Evolutionary conservation across 2,113 vertebrate species (phyloP).

Genomic region (Prolemur simus): DNA sequence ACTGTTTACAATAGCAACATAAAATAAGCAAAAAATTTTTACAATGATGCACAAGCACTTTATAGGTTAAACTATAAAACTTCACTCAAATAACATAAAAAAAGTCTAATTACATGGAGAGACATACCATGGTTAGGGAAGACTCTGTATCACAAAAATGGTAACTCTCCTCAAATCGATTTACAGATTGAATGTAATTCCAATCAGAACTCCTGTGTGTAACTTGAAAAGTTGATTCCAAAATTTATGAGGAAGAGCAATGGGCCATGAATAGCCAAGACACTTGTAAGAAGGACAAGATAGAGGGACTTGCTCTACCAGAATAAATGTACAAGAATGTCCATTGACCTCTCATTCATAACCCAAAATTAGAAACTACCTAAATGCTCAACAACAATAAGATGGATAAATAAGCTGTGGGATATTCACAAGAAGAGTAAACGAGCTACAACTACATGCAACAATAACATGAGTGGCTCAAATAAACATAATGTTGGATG

Average conservation of each 20-base stretch:
- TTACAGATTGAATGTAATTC: not conserved
- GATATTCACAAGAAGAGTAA: constrained; percentile 10
- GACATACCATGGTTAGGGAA: not conserved
- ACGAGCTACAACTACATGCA: not conserved
- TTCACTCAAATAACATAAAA: constrained; percentile 23
- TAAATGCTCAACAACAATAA: constrained; percentile 27
- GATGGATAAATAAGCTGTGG: not conserved
- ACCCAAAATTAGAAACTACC: constrained; percentile 31
- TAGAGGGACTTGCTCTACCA: not conserved
- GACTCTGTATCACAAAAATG: constrained; percentile 1
- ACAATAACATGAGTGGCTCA: not conserved
- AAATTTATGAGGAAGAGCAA: constrained; percentile 29
- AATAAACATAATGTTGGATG: not conserved
- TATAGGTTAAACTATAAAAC: constrained; percentile 10
- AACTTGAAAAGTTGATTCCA: constrained; percentile 49
- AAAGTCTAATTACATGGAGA: not conserved
- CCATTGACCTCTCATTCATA: not conserved
- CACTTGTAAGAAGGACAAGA: constrained; percentile 6
- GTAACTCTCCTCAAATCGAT: constrained; percentile 32
- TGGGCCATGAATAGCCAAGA: not conserved
- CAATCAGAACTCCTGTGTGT: not conserved
- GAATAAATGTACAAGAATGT: not conserved
- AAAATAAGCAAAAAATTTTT: constrained; percentile 27
- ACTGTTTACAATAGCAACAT: not conserved
- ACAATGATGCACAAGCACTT: not conserved